Conservation (phyloP, 2,888 invertebrate genomes). For the Eilema caniola region DNA sequence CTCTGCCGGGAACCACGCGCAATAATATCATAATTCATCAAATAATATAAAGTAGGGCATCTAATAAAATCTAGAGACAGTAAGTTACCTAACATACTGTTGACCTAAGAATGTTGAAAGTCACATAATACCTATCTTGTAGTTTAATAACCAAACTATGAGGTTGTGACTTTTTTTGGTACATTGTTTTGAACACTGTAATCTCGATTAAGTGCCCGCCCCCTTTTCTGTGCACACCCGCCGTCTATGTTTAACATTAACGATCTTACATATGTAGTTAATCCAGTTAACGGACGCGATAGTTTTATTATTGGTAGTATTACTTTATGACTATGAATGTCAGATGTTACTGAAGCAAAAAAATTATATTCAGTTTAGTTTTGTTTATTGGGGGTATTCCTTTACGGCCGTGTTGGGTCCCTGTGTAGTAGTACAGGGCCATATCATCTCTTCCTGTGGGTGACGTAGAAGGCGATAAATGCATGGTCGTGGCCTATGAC, state of each 20-base stretch:
- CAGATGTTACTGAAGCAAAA: not conserved
- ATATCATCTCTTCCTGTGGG: no score
- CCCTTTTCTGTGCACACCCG: conserved; percentile 26
- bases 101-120: not conserved
- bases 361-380: no score
- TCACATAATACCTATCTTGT: not conserved
- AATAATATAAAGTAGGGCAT: not conserved
- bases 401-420: no score
- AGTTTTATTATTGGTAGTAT: not conserved
- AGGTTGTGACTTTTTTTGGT: no score
- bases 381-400: no score
- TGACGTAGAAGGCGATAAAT: no score
- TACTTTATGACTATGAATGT: not conserved
- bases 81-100: not conserved
- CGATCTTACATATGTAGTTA: conserved; percentile 14
- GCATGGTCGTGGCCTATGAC: no score
- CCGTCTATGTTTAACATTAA: conserved; percentile 37
- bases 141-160: not conserved
- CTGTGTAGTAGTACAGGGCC: no score
- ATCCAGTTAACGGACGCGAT: conserved; percentile 15
- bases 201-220: conserved; percentile 36
- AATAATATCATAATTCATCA: no score
- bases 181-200: conserved; percentile 13
- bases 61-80: not conserved
- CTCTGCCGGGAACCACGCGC: no score